phyloP scores from a whole-genome alignment of 2,113 vertebrate species.

The Burhinus bistriatus region DNA sequence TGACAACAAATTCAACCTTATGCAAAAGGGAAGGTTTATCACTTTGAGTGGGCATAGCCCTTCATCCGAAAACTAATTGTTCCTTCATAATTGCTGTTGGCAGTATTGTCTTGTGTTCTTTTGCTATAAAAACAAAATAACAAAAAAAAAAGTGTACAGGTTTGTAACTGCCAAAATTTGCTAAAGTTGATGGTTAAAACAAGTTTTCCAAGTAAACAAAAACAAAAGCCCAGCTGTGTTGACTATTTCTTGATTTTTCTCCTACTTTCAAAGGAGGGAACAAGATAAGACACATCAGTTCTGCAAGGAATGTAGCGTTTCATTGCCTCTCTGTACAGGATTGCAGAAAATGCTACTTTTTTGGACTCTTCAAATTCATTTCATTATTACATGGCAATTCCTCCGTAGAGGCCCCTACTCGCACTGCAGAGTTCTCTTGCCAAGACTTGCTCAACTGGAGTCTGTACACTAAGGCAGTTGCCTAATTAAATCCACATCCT shows the following conservation, averaged over 20 bases:
- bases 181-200: conserved; percentile 80
- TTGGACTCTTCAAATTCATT: not conserved
- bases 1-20: conserved; percentile 62
- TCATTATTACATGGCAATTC: not conserved
- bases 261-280: conserved; percentile 12
- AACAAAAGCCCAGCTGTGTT: conserved; percentile 59
- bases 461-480: not conserved
- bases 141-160: conserved; percentile 69
- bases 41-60: conserved; percentile 53
- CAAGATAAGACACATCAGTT: not conserved
- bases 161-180: conserved; percentile 84
- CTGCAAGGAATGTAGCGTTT: not conserved
- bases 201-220: conserved; percentile 80
- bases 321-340: not conserved
- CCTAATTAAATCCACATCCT: not conserved
- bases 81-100: conserved; percentile 74
- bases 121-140: conserved; percentile 67
- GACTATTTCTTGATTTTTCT: conserved; percentile 63
- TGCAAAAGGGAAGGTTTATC: conserved; percentile 72
- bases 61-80: conserved; percentile 49
- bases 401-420: not conserved
- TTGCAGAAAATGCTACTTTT: not conserved
- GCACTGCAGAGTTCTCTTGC: not conserved
- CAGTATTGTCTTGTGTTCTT: conserved; percentile 80
- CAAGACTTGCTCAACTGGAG: not conserved